Percentiles rank a stretch among this genome's conserved stretches.
Conservation (phyloP, 1,140 invertebrate species). For the Latrodectus geometricus region DNA sequence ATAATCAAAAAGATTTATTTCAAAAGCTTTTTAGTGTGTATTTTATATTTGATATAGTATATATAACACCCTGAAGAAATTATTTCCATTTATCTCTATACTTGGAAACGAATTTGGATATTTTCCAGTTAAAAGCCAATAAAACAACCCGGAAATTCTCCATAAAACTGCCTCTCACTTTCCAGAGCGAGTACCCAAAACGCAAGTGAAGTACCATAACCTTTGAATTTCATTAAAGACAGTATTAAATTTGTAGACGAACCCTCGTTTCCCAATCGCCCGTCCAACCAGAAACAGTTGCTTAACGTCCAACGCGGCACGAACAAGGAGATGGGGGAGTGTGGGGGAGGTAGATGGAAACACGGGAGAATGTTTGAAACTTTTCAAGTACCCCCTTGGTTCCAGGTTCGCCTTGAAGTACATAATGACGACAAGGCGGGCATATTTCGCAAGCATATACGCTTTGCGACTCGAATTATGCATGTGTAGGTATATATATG, state of each 20-base stretch:
- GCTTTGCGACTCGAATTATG: no score
- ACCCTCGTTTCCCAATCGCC: constrained; percentile 23
- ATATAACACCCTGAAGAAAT: no score
- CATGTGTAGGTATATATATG: background rate
- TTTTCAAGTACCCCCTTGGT: constrained; percentile 33
- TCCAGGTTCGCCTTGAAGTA: constrained; percentile 14
- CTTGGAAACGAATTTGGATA: no score
- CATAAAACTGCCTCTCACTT: no score
- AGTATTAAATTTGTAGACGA: constrained; percentile 14
- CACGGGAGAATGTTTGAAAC: constrained; percentile 16
- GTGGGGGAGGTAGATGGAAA: background rate
- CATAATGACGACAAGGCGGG: constrained; percentile 21
- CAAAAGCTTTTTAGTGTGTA: no score
- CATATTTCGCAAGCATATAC: background rate
- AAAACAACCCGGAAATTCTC: no score
- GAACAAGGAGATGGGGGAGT: background rate
- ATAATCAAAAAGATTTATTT: no score
- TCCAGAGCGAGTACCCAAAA: no score
- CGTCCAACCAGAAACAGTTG: constrained; percentile 19
- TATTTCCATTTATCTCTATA: no score
- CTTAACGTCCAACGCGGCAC: constrained; percentile 20
- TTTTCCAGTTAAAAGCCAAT: no score
- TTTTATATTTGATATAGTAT: no score
- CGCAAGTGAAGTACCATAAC: no score
- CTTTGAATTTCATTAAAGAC: background rate